These are phyloP conservation scores for Conus ventricosus DNA, from an alignment of 1,140 invertebrate genomes.

Conservation along the genomic window DNA sequence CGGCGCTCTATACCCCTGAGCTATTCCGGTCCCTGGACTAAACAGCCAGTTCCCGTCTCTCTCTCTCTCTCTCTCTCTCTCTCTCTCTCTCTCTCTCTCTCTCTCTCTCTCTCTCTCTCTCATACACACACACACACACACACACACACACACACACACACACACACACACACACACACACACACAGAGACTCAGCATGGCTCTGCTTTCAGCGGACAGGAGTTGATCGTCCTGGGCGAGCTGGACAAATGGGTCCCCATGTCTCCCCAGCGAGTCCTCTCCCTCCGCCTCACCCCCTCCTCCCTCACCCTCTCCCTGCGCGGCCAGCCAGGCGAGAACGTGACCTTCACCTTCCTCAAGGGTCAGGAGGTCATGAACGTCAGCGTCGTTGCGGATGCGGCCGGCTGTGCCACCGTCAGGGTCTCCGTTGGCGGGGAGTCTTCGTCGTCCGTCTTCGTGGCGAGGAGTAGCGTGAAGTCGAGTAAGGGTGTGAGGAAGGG, in stretches of 20 bases:
- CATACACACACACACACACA: too few relatives aligned
- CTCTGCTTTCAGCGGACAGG: too few relatives aligned
- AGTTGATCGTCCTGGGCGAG: constrained; percentile 9
- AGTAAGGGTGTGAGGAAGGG: not conserved
- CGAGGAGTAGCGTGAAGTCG: not conserved
- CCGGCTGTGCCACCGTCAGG: not conserved
- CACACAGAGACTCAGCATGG: too few relatives aligned
- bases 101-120: too few relatives aligned
- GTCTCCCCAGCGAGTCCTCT: constrained; percentile 12
- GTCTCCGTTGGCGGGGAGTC: not conserved
- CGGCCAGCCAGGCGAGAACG: constrained; percentile 1
- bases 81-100: too few relatives aligned
- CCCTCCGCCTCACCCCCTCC: not conserved
- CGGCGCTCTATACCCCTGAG: too few relatives aligned
- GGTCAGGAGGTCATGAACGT: not conserved
- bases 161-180: too few relatives aligned
- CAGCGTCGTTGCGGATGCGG: not conserved
- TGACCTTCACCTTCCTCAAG: not conserved
- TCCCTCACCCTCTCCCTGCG: constrained; percentile 6
- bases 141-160: too few relatives aligned
- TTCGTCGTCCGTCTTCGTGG: not conserved
- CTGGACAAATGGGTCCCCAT: constrained; percentile 26
- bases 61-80: too few relatives aligned
- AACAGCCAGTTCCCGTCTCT: too few relatives aligned
- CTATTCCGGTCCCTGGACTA: too few relatives aligned